Evolutionary conservation across 2,113 vertebrate genomes (phyloP), one percentile per base, ranked within the genome.

Genomic region (Pollachius pollachius): DNA sequence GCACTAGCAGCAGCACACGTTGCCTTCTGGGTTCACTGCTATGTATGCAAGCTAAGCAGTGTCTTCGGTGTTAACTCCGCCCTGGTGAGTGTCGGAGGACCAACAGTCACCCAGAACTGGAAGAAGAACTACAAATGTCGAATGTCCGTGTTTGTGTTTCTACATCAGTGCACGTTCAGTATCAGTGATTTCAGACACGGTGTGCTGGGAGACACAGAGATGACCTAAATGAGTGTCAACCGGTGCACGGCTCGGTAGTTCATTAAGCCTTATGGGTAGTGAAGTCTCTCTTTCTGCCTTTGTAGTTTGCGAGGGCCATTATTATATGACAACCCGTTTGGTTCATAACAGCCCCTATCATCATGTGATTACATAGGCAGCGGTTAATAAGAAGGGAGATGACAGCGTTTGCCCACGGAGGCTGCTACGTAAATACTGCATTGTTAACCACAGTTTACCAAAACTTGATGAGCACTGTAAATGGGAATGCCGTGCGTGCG

Each of bases 221-320:
- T 62, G 18, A 37, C 5, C n/a, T 13, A 62, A 23, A 62, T 25
- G 21, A 23, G 62, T 9, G 41, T 48, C 41, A 30, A 30, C 30
- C 5, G 30, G 30, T 30, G 30, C 30, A 13, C 41, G 41, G 1
- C 41, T 11, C 41, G 41, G 41, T 48, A 48, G 41, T 48, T 48
- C 41, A 48, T 48, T 13, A 48, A 48, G 41, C 41, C 41, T 9
- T 48, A 48, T 48, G 41, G 7, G 12, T 48, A 9, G 12, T 61
- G 67, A 52, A 69, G 30, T 69, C 67, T 12, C 17, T 15, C 5
- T 48, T 57, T 41, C 56, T 60, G n/a, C 11, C 25, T 37, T 64
- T 41, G 17, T 25, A 64, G 25, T 18, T 64, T 63, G 61, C 41
- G 7, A 2, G 37, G 9, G 5, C 41, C 41, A 48, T 30, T 41